Conservation (phyloP, 1,140 invertebrate genomes). For the Bombus huntii region DNA sequence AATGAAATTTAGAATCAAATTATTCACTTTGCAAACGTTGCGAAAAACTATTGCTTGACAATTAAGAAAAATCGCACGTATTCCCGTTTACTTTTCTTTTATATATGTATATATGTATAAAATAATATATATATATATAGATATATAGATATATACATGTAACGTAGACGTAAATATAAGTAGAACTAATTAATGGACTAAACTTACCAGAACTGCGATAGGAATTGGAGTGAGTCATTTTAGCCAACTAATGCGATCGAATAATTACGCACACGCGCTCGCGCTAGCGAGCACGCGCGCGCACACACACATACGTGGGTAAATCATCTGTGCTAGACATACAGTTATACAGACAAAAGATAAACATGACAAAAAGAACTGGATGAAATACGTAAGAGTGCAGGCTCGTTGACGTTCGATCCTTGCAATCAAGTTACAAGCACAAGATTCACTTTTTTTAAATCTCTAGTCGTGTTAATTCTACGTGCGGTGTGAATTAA, state of each 20-base stretch:
- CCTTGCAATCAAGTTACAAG: constrained; percentile 54
- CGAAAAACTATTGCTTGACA: background rate
- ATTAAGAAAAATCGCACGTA: background rate
- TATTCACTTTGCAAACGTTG: background rate
- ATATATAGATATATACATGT: background rate
- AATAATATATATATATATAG: background rate
- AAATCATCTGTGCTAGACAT: constrained; percentile 54
- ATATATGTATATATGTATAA: background rate
- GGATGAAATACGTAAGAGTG: constrained; percentile 62
- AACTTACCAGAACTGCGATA: constrained; percentile 77
- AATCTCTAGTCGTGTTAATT: constrained; percentile 32
- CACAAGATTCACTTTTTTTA: constrained; percentile 43
- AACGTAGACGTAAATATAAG: constrained; percentile 2
- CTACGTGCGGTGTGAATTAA: constrained; percentile 57
- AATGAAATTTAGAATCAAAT: constrained; percentile 26
- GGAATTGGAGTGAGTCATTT: constrained; percentile 77
- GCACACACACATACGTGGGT: constrained; percentile 16
- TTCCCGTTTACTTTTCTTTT: background rate
- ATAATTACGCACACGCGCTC: constrained; percentile 69
- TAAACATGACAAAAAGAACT: constrained; percentile 49
- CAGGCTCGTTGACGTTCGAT: constrained; percentile 68
- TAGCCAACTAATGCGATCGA: constrained; percentile 77
- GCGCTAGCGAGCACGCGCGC: constrained; percentile 26
- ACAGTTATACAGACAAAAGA: constrained; percentile 30
- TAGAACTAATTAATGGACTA: constrained; percentile 64